Evolutionary conservation across 2,113 vertebrate species (phyloP).

Genomic region (Corythornis madagascariensis): DNA sequence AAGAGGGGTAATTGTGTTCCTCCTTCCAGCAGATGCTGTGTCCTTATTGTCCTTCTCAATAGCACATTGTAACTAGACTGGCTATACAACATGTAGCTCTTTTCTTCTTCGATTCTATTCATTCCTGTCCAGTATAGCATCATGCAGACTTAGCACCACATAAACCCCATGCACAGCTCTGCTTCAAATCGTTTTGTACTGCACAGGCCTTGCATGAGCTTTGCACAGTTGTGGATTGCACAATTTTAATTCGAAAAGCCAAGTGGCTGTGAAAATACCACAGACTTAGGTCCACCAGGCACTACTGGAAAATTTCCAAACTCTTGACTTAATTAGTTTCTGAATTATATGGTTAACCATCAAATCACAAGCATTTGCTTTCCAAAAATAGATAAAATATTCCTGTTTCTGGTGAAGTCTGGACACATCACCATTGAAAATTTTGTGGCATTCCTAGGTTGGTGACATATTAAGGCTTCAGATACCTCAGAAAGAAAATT

Average conservation of each 20-base stretch:
- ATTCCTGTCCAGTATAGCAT: neutral
- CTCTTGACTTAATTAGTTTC: neutral
- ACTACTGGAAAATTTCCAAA: neutral
- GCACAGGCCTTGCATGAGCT: accelerated
- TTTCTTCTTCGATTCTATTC: constrained; percentile 9
- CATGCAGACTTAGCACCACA: accelerated
- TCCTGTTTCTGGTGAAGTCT: neutral
- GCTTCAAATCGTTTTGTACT: neutral
- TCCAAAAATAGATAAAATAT: neutral
- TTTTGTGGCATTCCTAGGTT: neutral
- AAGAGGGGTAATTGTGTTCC: neutral
- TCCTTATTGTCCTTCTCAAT: constrained; percentile 10
- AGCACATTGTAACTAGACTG: neutral
- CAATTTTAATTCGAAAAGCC: neutral
- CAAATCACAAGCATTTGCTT: neutral
- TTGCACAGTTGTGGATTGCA: neutral
- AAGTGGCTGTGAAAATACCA: neutral
- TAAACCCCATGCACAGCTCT: accelerated
- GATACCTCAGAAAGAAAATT: neutral
- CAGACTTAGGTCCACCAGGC: neutral
- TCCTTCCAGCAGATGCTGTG: constrained; percentile 11
- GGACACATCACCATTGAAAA: accelerated
- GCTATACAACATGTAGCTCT: neutral
- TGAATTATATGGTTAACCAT: neutral
- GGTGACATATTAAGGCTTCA: neutral